Percentiles rank a stretch among this genome's conserved stretches.
Evolutionary conservation across 2,113 vertebrate genomes (phyloP).

Genomic region (Daubentonia madagascariensis): DNA sequence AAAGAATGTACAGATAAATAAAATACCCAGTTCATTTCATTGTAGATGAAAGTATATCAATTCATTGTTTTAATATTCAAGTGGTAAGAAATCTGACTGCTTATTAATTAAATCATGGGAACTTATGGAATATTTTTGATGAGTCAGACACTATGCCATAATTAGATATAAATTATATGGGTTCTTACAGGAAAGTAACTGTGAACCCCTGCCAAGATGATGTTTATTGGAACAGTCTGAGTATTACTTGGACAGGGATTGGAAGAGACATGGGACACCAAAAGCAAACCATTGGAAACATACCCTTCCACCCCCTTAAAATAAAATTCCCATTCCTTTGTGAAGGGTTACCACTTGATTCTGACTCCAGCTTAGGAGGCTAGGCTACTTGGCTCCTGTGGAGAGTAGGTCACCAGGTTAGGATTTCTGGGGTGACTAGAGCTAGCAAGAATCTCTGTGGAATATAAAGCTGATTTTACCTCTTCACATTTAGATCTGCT

Average conservation of each 20-base stretch:
- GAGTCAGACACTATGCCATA: neutral
- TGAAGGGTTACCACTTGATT: neutral
- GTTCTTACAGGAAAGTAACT: neutral
- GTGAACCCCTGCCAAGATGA: fast-evolving
- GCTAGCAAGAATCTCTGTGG: neutral
- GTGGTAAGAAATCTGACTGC: neutral
- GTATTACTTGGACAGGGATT: neutral
- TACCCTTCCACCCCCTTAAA: neutral
- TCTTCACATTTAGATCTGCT: neutral
- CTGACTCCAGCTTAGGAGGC: neutral
- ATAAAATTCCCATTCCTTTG: neutral
- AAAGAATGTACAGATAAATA: neutral
- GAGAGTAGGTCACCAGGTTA: neutral
- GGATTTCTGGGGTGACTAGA: neutral
- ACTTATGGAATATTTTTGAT: neutral
- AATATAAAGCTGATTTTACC: neutral
- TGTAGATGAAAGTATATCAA: neutral
- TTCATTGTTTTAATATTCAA: neutral
- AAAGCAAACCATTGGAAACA: neutral
- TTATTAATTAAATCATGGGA: neutral
- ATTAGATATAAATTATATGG: neutral
- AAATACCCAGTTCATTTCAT: neutral
- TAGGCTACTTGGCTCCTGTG: neutral
- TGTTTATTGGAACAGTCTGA: neutral
- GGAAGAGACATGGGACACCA: neutral